Evolutionary conservation across 2,888 invertebrate genomes (phyloP).

Genomic region (Watsonalla cultraria): DNA sequence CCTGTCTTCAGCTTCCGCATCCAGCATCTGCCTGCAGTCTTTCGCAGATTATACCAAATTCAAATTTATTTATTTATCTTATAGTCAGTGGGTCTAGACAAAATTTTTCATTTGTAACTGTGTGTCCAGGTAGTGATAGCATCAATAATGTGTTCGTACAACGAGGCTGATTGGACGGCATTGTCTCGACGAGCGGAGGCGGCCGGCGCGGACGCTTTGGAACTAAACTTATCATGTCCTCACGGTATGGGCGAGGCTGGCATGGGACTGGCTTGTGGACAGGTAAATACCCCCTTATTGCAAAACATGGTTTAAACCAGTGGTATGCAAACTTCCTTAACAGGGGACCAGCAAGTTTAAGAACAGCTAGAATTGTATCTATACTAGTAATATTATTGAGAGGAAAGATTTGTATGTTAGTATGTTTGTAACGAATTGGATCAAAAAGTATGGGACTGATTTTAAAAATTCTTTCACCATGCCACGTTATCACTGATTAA

Average conservation of each 20-base stretch:
- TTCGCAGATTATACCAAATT: neutral
- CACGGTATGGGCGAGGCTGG: slow-evolving; percentile 99
- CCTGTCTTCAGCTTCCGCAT: too few species aligned
- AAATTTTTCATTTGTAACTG: neutral
- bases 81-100: neutral
- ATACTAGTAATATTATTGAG: too few species aligned
- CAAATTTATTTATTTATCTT: neutral
- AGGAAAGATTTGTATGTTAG: too few species aligned
- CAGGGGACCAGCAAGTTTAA: too few species aligned
- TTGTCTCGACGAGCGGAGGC: slow-evolving; percentile 87
- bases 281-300: slow-evolving; percentile 73
- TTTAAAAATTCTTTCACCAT: too few species aligned
- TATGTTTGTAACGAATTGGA: too few species aligned
- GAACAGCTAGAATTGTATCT: too few species aligned
- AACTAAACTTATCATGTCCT: slow-evolving; percentile 97
- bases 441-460: too few species aligned
- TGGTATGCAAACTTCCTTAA: too few species aligned
- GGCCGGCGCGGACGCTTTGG: slow-evolving; percentile 95
- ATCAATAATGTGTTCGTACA: slow-evolving; percentile 96
- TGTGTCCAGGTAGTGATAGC: slow-evolving; percentile 88
- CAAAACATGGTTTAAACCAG: too few species aligned
- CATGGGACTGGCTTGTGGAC: slow-evolving; percentile 99
- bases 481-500: too few species aligned
- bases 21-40: too few species aligned
- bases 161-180: slow-evolving; percentile 92